Base-by-base conservation (phyloP, 2,113 vertebrate genomes). In the Mohoua ochrocephala region DNA sequence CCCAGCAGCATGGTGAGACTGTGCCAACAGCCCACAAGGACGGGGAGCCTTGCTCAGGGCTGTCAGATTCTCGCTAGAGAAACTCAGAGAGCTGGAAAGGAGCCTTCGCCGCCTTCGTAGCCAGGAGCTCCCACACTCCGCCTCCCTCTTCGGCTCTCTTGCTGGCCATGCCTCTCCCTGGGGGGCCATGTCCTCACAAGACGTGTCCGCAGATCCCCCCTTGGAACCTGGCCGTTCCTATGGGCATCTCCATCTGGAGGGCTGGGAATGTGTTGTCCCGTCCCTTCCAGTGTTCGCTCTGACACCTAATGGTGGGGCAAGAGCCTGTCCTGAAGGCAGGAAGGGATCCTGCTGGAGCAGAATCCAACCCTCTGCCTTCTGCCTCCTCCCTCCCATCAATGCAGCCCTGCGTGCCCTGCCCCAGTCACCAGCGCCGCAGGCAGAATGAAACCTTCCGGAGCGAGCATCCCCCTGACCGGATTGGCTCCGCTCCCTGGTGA, bases 21-120 rank as follows among this genome's bases (percentile, higher is more conserved):
- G 79, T 19, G 84, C 76, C 89, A 94, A 57, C 89, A 96, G 89
- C 93, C 85, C 78, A 90, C 59, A 15, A 70, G 82, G 88, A 95
- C 0, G 5, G 33, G 74, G 78, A 92, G 89, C 78, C 89, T 87
- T n/a, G 76, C 71, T 91, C 79, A 87, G 76, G 90, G 85, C 74
- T 97, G 87, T 93, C 92, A 90, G 70, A 87, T 89, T 82, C 80
- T 91, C 0, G 0, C 71, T 79, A 37, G 64, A 71, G 67, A 94
- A 49, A 37, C 41, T 84, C 67, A 45, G 49, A 56, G 87, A 91
- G n/a, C 75, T 92, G 96, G 92, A 94, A 91, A 88, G 88, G 45
- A 90, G 82, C 90, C 91, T 83, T 82, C 68, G 4, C 63, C 11
- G 9, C 87, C 91, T 96, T 88, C 71, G 3, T 23, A 92, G 77